Base-by-base conservation (phyloP, 2,797 vertebrate species). In the Urocyon cinereoargenteus region DNA sequence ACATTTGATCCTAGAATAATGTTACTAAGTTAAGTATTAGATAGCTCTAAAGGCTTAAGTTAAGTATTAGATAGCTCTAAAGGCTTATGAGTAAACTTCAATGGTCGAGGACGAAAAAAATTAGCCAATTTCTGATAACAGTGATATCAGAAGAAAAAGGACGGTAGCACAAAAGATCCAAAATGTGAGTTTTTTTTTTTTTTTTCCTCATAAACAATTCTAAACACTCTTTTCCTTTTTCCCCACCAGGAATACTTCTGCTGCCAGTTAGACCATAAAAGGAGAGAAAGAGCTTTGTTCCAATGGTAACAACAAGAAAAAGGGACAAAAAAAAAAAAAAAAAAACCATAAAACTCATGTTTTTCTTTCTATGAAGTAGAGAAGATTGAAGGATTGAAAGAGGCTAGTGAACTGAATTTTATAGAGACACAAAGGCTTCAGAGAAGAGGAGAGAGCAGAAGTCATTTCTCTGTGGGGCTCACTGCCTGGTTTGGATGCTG, bases 141-240 rank as follows among this genome's bases (percentile, higher is more conserved):
- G 36, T 51, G 3, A 26, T 31, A 73, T 13, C 24, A 19, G 40
- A 93, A 96, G 22, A 92, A 5, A 72, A 75, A 82, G 31, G 3
- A 8, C 70, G 5, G 4, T 21, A 91, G 16, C 14, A 68, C 22
- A 40, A 40, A 66, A 91, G 19, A 34, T 85, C 79, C 0, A 21
- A 91, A 87, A 85, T 51, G 13, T 19, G 45, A 77, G 6, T n/a
- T 40, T 7, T 90, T 57, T 36, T 96, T 16, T 78, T 45, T 51
- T 5, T 89, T 77, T 49, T 87, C 7, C 62, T 72, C 24, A 51
- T 16, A 18, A 88, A 72, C 0, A 51, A n/a, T 89, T 92, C 28
- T 87, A 78, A 95, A 84, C 14, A 49, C 90, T 22, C 34, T 22
- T 2, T 81, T 91, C 10, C 62, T 93, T 96, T 77, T 68, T 34